Base-by-base conservation (phyloP, 2,888 invertebrate genomes). In the Drosophila eohydei region DNA sequence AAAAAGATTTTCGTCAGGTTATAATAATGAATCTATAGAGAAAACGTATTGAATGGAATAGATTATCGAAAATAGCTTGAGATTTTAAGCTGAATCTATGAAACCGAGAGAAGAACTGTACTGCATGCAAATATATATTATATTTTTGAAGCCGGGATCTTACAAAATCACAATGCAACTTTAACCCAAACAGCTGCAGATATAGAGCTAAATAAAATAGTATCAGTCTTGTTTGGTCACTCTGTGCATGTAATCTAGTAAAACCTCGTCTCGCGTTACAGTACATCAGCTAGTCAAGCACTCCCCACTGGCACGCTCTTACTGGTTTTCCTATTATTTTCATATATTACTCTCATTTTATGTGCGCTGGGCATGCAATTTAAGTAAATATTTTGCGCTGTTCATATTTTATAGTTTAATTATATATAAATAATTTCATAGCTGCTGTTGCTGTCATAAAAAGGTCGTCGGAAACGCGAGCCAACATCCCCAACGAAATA, bases 321-420 rank as follows among this genome's bases (percentile, higher is more conserved):
- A 4, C 2, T 5, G 32, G 3, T 12, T 34, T 38, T 46, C 14
- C 16, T 46, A 34, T 58, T 40, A 16, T 30, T 32, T 59, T 51
- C 32, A 32, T 34, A 62, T 61, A 56, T 54, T 50, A 11, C 21
- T 46, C 26, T 12, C 38, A 14, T 44, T 80, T 68, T 55, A 80
- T 57, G 77, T 63, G 64, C 60, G 44, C 11, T 51, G 54, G 48
- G 40, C 74, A 70, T 80, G 76, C 76, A 55, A 60, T 60, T 46
- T 36, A 68, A 59, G 75, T 75, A 78, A 71, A 70, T 51, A 38
- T 50, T 59, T 52, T 38, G 38, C 44, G 34, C 5, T 40, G 40
- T 28, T 46, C 40, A 52, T 36, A 40, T 51, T 32, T 36, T 9
- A 46, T 40, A 52, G 41, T 50, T 54, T 36, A 50, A 43, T 41